phyloP scores from a whole-genome alignment of 2,113 vertebrate genomes.

The Nematolebias whitei region DNA sequence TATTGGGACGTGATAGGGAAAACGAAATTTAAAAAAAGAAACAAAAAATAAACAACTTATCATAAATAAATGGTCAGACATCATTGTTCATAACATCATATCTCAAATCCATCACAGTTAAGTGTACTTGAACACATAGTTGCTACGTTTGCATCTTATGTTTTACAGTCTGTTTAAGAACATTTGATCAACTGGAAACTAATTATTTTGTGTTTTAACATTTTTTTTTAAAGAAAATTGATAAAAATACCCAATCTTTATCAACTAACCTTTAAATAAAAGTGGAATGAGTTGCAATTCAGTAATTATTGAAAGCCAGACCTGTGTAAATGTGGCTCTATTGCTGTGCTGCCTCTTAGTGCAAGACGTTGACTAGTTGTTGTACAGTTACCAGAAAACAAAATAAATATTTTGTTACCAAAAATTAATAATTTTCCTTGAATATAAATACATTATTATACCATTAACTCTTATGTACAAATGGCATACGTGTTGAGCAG shows the following conservation, averaged over 20 bases:
- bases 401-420: background rate
- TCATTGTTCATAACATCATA: background rate
- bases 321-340: background rate
- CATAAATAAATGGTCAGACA: too few species aligned
- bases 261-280: background rate
- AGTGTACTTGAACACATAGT: background rate
- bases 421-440: background rate
- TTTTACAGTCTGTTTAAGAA: background rate
- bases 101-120: background rate
- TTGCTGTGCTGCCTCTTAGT: too few species aligned
- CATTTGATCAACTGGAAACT: background rate
- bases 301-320: background rate
- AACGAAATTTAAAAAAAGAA: background rate
- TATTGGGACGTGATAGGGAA: background rate
- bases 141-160: background rate
- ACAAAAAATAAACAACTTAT: too few species aligned
- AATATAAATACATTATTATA: too few species aligned
- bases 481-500: constrained; percentile 7
- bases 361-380: too few species aligned
- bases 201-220: background rate
- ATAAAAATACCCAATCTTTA: background rate
- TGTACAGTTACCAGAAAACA: background rate
- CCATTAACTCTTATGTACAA: too few species aligned
- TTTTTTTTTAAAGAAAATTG: background rate
- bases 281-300: background rate